Evolutionary conservation across 2,113 vertebrate species (phyloP).

Genomic region (Kobus ellipsiprymnus): DNA sequence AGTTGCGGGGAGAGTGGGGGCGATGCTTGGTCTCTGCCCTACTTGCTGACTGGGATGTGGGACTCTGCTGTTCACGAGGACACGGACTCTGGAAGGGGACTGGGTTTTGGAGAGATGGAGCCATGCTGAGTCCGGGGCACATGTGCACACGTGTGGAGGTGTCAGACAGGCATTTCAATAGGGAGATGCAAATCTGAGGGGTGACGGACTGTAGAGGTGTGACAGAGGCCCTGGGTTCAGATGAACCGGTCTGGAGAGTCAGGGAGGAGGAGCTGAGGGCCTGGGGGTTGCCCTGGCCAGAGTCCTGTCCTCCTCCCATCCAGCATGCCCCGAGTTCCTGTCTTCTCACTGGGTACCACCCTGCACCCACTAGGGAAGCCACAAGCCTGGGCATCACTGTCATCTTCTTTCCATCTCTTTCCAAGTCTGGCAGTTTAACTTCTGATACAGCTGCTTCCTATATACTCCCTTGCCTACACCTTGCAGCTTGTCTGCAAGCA

Average conservation of each 20-base stretch:
- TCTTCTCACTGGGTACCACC: neutral
- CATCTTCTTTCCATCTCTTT: neutral
- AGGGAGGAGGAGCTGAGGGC: too few species aligned
- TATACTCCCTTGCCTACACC: neutral
- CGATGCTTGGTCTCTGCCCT: neutral
- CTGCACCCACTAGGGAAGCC: neutral
- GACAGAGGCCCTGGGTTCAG: neutral
- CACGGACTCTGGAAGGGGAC: neutral
- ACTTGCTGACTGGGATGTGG: neutral
- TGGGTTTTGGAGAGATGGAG: neutral
- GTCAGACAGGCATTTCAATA: neutral
- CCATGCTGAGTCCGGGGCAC: neutral
- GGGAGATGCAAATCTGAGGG: neutral
- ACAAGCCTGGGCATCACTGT: neutral
- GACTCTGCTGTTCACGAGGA: neutral
- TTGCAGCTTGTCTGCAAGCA: neutral
- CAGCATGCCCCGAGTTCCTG: accelerated
- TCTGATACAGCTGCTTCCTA: neutral
- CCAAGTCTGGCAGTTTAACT: neutral
- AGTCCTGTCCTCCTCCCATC: neutral
- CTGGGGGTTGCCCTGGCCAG: neutral
- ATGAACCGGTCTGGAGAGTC: neutral
- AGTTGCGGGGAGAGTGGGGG: accelerated
- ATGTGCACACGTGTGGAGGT: neutral
- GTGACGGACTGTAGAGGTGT: neutral